Conservation (phyloP, 2,888 invertebrate genomes). For the Agrochola litura region DNA sequence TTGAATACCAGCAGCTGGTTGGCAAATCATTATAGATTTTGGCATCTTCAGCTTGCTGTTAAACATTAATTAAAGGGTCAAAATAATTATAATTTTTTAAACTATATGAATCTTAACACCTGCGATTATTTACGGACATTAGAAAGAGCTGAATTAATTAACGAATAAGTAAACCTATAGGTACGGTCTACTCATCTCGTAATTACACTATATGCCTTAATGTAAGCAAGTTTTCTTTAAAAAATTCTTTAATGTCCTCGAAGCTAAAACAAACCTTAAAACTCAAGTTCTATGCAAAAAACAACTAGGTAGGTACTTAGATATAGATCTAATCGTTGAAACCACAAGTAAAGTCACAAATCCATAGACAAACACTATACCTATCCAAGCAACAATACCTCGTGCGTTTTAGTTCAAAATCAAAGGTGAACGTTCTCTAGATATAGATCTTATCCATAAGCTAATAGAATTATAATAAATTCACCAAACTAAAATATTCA, state of each 20-base stretch:
- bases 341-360: slow-evolving; percentile 27
- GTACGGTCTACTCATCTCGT: neutral
- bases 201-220: too few relatives aligned
- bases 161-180: neutral
- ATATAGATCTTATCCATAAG: slow-evolving; percentile 42
- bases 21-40: neutral
- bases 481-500: slow-evolving; percentile 47
- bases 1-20: neutral
- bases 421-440: slow-evolving; percentile 53
- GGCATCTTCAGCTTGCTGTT: slow-evolving; percentile 3
- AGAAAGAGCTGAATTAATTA: neutral
- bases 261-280: slow-evolving; percentile 23
- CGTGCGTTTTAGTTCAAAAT: slow-evolving; percentile 47
- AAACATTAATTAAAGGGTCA: slow-evolving; percentile 24
- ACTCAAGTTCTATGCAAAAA: slow-evolving; percentile 5
- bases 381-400: slow-evolving; percentile 31
- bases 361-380: slow-evolving; percentile 28
- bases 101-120: neutral
- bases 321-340: slow-evolving; percentile 29
- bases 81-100: slow-evolving; percentile 3
- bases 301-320: slow-evolving; percentile 4
- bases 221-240: neutral
- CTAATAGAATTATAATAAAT: slow-evolving; percentile 47
- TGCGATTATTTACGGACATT: neutral
- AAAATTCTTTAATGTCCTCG: neutral